These are phyloP conservation scores for Peromyscus leucopus DNA, from an alignment of 2,113 vertebrate species.

Conservation along the genomic window DNA sequence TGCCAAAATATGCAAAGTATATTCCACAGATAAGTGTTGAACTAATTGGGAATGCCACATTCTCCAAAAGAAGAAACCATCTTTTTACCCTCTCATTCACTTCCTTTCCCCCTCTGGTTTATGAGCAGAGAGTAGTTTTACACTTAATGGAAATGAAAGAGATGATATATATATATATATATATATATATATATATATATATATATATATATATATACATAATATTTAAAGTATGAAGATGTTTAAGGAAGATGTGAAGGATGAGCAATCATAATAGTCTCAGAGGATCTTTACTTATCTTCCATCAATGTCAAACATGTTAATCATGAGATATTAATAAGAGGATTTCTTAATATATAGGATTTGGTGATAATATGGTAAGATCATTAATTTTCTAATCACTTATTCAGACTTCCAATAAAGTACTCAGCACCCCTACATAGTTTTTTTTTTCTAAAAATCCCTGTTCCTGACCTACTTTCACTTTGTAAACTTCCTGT, in stretches of 20 bases:
- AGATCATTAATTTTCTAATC: conserved; percentile 9
- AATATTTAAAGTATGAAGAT: conserved; percentile 39
- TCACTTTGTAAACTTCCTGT: neutral
- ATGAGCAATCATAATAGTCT: conserved; percentile 43
- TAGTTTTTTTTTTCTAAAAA: neutral
- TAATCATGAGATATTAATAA: conserved; percentile 44
- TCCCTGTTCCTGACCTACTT: neutral
- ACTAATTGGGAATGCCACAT: neutral
- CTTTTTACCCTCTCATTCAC: conserved; percentile 18
- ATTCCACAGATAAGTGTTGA: neutral
- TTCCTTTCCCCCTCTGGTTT: neutral
- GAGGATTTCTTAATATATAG: conserved; percentile 1
- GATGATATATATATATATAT: neutral
- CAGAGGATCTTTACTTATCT: conserved; percentile 11
- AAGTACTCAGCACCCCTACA: neutral
- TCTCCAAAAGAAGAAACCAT: neutral
- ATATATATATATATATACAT: neutral
- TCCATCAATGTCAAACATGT: conserved; percentile 47
- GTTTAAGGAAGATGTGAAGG: neutral
- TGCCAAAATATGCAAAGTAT: neutral
- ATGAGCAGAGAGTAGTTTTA: neutral
- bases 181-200: neutral
- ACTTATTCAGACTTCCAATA: neutral
- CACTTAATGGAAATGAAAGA: conserved; percentile 36
- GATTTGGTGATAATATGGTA: neutral